These are phyloP conservation scores for Brachyalestes nurse DNA, from an alignment of 2,797 vertebrate genomes.

Conservation along the genomic window DNA sequence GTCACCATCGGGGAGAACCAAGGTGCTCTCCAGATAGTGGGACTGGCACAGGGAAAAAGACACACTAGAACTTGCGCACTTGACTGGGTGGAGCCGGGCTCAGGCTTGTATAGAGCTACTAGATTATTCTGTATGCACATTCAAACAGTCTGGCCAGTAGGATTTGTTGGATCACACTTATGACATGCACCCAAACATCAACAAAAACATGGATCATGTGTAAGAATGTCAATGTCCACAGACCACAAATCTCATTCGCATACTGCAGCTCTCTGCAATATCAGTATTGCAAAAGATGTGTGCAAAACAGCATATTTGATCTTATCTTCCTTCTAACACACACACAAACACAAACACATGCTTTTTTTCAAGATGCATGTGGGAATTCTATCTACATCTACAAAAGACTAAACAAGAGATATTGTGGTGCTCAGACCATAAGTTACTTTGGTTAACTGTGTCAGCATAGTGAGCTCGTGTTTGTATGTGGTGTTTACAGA, in stretches of 20 bases:
- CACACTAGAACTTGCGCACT: slow-evolving; percentile 18
- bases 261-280: no score
- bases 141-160: slow-evolving; percentile 2
- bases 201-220: background rate
- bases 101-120: slow-evolving; percentile 51
- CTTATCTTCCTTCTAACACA: no score
- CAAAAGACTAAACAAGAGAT: background rate
- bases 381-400: background rate
- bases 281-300: no score
- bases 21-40: background rate
- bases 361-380: background rate
- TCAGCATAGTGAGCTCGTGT: background rate
- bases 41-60: slow-evolving; percentile 19
- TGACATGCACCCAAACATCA: background rate
- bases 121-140: slow-evolving; percentile 55
- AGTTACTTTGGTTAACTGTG: background rate
- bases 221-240: background rate
- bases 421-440: background rate
- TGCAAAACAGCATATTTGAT: no score
- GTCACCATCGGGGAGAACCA: background rate
- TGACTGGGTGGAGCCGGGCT: slow-evolving; percentile 33
- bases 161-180: no score
- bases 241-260: background rate
- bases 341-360: no score
- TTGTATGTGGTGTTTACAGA: background rate